Evolutionary conservation across 2,888 invertebrate genomes (phyloP).

Genomic region (Caprella mutica): DNA sequence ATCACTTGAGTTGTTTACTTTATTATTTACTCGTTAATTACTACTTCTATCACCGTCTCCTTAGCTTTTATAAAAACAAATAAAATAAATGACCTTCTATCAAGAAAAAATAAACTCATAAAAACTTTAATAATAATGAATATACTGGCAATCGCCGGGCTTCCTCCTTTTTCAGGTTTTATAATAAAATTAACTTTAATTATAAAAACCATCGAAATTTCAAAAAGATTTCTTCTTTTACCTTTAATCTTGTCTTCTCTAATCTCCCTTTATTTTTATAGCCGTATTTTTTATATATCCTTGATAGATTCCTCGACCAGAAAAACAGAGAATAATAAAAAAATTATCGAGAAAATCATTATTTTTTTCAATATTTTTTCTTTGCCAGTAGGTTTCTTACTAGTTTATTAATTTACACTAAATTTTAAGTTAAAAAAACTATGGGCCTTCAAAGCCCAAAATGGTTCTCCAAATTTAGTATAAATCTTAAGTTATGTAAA

Average conservation of each 20-base stretch:
- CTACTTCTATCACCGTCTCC: too few species aligned
- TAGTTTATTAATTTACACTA: not conserved
- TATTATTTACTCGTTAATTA: too few species aligned
- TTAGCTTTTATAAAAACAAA: too few species aligned
- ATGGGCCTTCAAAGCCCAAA: not conserved
- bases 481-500: not conserved
- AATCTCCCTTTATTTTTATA: not conserved
- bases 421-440: not conserved
- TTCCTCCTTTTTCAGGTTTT: not conserved
- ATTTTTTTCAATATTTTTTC: too few species aligned
- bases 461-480: not conserved
- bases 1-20: too few species aligned
- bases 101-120: not conserved
- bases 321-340: too few species aligned
- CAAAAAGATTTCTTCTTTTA: not conserved
- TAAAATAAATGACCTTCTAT: not conserved
- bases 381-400: too few species aligned
- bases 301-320: too few species aligned
- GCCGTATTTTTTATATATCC: not conserved
- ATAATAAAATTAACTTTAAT: not conserved
- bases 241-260: not conserved
- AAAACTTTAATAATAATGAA: not conserved
- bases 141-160: not conserved
- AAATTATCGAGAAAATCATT: too few species aligned
- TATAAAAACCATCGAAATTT: not conserved